Conservation (phyloP, 2,113 vertebrate species). For the Xenotilapia caudafasciata region DNA sequence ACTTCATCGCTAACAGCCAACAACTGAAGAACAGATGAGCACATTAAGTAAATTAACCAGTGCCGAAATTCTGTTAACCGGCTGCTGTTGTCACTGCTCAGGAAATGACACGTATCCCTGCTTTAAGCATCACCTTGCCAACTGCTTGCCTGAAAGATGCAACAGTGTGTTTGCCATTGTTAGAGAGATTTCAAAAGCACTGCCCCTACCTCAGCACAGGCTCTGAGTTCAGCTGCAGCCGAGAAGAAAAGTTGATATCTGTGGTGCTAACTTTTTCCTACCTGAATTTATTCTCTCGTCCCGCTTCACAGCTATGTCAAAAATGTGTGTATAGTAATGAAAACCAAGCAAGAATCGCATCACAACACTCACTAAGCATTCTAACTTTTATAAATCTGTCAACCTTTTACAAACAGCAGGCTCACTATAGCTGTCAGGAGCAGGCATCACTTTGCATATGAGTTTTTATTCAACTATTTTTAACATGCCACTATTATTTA, state of each 20-base stretch:
- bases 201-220: background rate
- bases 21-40: background rate
- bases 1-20: background rate
- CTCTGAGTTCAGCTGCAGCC: background rate
- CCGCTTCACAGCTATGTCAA: background rate
- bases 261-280: background rate
- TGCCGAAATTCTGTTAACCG: background rate
- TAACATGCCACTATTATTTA: background rate
- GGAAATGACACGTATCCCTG: background rate
- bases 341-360: background rate
- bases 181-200: background rate
- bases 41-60: background rate
- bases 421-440: background rate
- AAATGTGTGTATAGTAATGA: background rate
- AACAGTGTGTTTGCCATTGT: background rate
- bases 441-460: background rate
- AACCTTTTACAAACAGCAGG: background rate
- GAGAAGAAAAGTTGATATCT: background rate
- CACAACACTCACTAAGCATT: background rate
- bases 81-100: background rate
- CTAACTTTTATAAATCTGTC: background rate
- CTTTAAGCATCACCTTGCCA: background rate
- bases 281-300: background rate
- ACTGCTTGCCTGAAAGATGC: background rate
- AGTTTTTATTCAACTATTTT: background rate